These are phyloP conservation scores for Tragelaphus strepsiceros DNA, from an alignment of 2,113 vertebrate species.

Conservation along the genomic window DNA sequence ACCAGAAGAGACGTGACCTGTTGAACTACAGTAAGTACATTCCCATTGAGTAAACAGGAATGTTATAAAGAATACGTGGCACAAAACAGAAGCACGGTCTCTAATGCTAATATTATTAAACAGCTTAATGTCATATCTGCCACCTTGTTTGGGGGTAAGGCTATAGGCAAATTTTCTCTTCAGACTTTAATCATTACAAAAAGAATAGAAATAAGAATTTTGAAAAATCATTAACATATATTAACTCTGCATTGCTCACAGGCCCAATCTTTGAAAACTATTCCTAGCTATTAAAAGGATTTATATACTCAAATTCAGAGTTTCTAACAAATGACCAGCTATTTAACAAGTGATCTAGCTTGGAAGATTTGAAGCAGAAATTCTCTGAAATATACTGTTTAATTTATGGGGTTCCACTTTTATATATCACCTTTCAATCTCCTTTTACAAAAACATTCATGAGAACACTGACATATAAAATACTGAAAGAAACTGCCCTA, in stretches of 20 bases:
- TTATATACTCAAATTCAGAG: not conserved
- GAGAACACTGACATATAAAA: not conserved
- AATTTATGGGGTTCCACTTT: not conserved
- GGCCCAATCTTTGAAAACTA: not conserved
- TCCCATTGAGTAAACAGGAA: not conserved
- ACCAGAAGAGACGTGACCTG: not conserved
- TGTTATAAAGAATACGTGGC: not conserved
- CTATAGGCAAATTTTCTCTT: not conserved
- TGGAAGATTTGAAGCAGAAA: not conserved
- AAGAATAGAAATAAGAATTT: not conserved
- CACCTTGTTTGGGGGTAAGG: not conserved
- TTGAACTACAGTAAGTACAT: not conserved
- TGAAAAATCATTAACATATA: not conserved
- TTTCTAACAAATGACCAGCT: not conserved
- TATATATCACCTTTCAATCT: not conserved
- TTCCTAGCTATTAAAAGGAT: not conserved
- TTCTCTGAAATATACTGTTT: not conserved
- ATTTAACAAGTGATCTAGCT: not conserved
- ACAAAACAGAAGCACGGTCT: not conserved
- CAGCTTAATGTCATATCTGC: not conserved
- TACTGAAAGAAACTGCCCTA: not conserved
- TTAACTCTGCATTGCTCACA: not conserved
- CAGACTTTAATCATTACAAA: not conserved
- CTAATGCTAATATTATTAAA: not conserved
- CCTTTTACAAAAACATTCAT: not conserved